Evolutionary conservation across 2,797 vertebrate species (phyloP), one percentile per base, ranked within the genome.

Genomic region (Tenualosa ilisha): DNA sequence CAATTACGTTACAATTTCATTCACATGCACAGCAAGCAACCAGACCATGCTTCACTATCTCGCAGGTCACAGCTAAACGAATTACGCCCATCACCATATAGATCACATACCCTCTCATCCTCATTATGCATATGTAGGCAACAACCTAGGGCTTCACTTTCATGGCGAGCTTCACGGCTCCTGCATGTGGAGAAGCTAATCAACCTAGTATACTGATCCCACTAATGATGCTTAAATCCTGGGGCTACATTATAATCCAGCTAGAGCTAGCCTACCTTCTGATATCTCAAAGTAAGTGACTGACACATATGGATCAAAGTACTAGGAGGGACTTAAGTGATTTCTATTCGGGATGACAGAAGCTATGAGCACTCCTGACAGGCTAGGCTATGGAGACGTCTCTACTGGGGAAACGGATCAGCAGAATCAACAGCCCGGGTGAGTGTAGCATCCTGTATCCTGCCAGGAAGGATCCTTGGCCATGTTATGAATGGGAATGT

Each of bases 291-390:
- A 40, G 68, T 75, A 17, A 75, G 68, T 75, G 68, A 75, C 37
- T 20, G 68, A 43, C 68, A 20, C 15, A 11, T 31, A 65, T 15
- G 68, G 37, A 75, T 75, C 68, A 75, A 75, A 75, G 68, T 17
- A 31, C 68, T 75, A 5, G 68, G 31, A 75, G 68, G 31, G 68
- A 75, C 68, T 75, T 75, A 75, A 75, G 31, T 75, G 68, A 75
- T 75, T 75, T 40, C 40, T 40, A 40, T 75, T 15, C 15, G 3
- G 7, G 68, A 15, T 75, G 68, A 75, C 68, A 26, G 68, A 37
- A 75, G 68, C 68, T 37, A 15, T 15, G 68, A 17, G 68, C 40
- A 31, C 4, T 75, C 31, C 68, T 75, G 68, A 40, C 68, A 20
- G 68, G 6, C 31, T 37, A 37, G 68, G 31, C 68, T 40, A 40